Conservation (phyloP, 2,888 invertebrate species). For the Chymomyza caudatula region DNA sequence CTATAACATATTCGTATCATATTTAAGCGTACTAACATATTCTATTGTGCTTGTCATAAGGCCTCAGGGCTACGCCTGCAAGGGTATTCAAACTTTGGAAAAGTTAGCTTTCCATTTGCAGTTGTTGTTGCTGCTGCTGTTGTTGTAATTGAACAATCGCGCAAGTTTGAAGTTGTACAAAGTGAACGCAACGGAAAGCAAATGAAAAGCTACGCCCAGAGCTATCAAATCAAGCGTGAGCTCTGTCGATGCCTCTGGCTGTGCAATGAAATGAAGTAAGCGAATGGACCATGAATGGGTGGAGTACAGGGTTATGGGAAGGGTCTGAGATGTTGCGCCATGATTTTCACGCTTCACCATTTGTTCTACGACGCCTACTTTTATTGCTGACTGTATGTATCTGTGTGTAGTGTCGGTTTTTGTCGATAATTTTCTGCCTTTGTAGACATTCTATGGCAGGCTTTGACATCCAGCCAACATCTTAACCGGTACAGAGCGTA, state of each 20-base stretch:
- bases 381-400: constrained; percentile 17
- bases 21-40: too few relatives aligned
- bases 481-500: constrained; percentile 15
- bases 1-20: too few relatives aligned
- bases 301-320: background rate
- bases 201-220: constrained; percentile 26
- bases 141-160: constrained; percentile 9
- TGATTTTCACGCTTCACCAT: constrained; percentile 63
- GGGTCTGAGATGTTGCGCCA: constrained; percentile 24
- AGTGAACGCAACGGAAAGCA: background rate
- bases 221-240: constrained; percentile 59
- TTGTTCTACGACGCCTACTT: constrained; percentile 45
- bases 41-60: too few relatives aligned
- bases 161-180: constrained; percentile 40
- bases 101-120: background rate
- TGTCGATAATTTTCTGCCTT: constrained; percentile 68
- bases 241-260: background rate
- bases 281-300: background rate
- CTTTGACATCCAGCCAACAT: constrained; percentile 49
- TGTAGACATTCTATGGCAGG: constrained; percentile 56
- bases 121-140: background rate
- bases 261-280: background rate
- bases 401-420: constrained; percentile 21
- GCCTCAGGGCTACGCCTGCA: constrained; percentile 21
- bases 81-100: background rate